Evolutionary conservation across 2,888 invertebrate species (phyloP), one percentile per base, ranked within the genome.

Genomic region (Caenorhabditis doughertyi): DNA sequence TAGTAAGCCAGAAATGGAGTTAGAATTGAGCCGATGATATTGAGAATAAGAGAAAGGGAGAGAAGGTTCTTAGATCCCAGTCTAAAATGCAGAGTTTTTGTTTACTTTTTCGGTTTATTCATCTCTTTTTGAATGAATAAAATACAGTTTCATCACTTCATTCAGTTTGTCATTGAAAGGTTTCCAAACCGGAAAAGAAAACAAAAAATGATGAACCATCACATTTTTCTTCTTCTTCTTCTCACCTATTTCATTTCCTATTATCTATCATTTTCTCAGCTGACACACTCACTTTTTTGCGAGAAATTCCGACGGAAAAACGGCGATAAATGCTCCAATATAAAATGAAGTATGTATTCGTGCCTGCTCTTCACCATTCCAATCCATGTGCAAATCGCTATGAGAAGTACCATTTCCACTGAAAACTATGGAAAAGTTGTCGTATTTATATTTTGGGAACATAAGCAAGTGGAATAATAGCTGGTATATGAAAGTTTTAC

Each of bases 331-430:
- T 13, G 87, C 88, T 42, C 89, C 90, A 16, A 84, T 80, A 79
- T 90, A 90, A 76, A 87, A 90, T 25, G 87, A 80, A n/a, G 87
- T 89, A 83, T 89, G 89, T 55, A 90, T 88, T 32, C 70, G 67
- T n/a, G 88, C 86, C 21, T 89, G 88, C 51, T 89, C 84, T 21
- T 83, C 80, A 4, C 84, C 79, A 27, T 81, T 80, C 90, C 90
- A 90, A 35, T 85, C 82, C 53, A 90, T 88, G 11, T 79, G 68
- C 0, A 81, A 51, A 51, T 62, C 62, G 1, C 56, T 47, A 13
- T 81, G 71, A 16, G 44, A 56, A 27, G 76, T 71, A 16, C 27
- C 55, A 27, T 74, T 74, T 29, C 62, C 65, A 29, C 71, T 70
- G 73, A 13, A 80, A 76, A 44, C 16, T 3, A 21, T 0, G 62